Evolutionary conservation across 2,113 vertebrate species (phyloP).

Genomic region (Conger conger): DNA sequence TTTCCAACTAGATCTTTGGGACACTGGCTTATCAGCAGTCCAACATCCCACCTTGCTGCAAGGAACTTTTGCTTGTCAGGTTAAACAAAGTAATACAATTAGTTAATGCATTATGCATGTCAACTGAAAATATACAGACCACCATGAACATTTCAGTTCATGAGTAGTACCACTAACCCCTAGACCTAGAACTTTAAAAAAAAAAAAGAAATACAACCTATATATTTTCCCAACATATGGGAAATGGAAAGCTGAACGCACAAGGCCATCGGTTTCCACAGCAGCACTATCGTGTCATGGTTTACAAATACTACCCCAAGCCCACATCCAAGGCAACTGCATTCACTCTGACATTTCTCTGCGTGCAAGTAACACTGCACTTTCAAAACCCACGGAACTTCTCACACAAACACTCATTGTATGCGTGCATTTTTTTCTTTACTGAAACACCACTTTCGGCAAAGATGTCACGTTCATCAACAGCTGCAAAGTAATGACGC

Average conservation of each 20-base stretch:
- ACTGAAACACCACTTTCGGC: background rate
- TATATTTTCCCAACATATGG: background rate
- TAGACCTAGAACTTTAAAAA: background rate
- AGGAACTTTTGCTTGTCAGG: background rate
- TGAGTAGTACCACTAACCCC: background rate
- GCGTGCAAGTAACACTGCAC: background rate
- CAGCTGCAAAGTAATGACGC: background rate
- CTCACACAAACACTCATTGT: constrained; percentile 4
- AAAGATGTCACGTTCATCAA: background rate
- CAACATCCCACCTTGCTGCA: background rate
- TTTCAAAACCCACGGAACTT: background rate
- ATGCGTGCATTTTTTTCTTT: background rate
- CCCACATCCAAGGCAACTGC: background rate
- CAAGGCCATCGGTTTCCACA: constrained; percentile 6
- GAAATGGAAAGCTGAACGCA: background rate
- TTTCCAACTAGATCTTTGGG: background rate
- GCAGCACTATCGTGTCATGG: background rate
- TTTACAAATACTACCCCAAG: background rate
- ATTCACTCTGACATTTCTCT: background rate
- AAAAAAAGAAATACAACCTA: background rate
- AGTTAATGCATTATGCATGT: background rate
- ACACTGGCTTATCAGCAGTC: background rate
- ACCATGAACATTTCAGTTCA: background rate
- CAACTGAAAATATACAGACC: background rate
- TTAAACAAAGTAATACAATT: background rate